These are phyloP conservation scores for Himantopus leucocephalus DNA, from an alignment of 2,113 vertebrate species.

Conservation along the genomic window DNA sequence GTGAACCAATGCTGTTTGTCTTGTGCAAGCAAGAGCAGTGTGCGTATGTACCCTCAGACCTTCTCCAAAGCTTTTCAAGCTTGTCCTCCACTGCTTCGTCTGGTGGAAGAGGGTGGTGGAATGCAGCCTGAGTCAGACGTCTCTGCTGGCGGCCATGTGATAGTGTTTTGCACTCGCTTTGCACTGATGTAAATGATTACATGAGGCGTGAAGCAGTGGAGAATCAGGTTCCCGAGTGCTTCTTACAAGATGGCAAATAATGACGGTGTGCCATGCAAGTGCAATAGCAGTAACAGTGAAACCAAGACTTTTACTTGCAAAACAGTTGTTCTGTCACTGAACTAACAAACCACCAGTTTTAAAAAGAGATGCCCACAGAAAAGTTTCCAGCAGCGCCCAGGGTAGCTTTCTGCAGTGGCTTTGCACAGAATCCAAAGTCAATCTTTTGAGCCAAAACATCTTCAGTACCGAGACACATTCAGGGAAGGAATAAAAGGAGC, in stretches of 20 bases:
- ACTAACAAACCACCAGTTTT: not conserved
- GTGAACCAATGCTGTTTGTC: not conserved
- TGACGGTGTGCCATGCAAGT: not conserved
- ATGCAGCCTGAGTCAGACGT: not conserved
- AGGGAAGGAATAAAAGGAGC: not conserved
- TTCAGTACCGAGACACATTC: not conserved
- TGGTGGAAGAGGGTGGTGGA: not conserved
- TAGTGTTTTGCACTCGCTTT: not conserved
- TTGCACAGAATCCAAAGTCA: not conserved
- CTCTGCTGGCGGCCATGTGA: not conserved
- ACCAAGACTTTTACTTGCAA: not conserved
- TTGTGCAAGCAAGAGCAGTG: not conserved
- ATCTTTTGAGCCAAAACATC: not conserved
- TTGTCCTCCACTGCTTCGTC: not conserved
- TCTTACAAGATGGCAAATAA: not conserved
- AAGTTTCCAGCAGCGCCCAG: not conserved
- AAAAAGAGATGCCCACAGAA: not conserved
- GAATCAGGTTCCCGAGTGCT: not conserved
- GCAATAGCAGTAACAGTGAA: not conserved
- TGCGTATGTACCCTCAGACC: not conserved
- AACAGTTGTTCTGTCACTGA: not conserved
- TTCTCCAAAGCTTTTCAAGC: not conserved
- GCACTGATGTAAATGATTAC: not conserved
- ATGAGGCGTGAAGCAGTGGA: not conserved
- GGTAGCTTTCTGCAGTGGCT: not conserved